Evolutionary conservation across 2,888 invertebrate species (phyloP).

Genomic region (Mechanitis mazaeus): DNA sequence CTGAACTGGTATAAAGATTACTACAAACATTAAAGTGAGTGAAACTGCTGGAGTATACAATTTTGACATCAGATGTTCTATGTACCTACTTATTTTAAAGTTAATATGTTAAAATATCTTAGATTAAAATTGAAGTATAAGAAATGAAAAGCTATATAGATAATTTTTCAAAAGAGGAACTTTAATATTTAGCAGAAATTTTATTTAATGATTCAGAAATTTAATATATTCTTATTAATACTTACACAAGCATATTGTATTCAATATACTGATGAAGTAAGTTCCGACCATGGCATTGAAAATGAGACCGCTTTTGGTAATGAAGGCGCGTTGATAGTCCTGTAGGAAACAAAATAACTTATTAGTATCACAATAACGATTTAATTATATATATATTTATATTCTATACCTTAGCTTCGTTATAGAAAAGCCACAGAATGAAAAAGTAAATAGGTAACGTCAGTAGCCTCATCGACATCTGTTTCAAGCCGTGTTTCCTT

Average conservation of each 20-base stretch:
- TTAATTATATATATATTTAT: background rate
- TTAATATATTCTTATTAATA: slow-evolving; percentile 27
- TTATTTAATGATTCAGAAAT: background rate
- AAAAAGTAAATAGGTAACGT: slow-evolving; percentile 86
- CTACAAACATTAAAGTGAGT: too few relatives aligned
- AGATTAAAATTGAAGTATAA: too few relatives aligned
- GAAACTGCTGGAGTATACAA: too few relatives aligned
- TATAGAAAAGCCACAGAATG: slow-evolving; percentile 88
- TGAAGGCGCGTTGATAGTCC: slow-evolving; percentile 82
- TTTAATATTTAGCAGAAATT: background rate
- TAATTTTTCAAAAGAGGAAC: background rate
- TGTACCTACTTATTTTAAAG: too few relatives aligned
- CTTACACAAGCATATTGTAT: slow-evolving; percentile 83
- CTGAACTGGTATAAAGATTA: too few relatives aligned
- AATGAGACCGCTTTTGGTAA: slow-evolving; percentile 82
- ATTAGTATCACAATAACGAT: background rate
- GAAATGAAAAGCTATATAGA: background rate
- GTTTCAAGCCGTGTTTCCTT: slow-evolving; percentile 84
- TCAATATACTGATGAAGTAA: slow-evolving; percentile 82
- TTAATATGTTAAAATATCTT: too few relatives aligned
- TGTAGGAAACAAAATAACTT: slow-evolving; percentile 32
- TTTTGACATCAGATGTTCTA: too few relatives aligned
- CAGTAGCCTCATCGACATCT: slow-evolving; percentile 84
- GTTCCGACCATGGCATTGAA: slow-evolving; percentile 82
- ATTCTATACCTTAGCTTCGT: slow-evolving; percentile 75